Evolutionary conservation across 2,888 invertebrate genomes (phyloP).

Genomic region (Amphipyra tragopoginis): DNA sequence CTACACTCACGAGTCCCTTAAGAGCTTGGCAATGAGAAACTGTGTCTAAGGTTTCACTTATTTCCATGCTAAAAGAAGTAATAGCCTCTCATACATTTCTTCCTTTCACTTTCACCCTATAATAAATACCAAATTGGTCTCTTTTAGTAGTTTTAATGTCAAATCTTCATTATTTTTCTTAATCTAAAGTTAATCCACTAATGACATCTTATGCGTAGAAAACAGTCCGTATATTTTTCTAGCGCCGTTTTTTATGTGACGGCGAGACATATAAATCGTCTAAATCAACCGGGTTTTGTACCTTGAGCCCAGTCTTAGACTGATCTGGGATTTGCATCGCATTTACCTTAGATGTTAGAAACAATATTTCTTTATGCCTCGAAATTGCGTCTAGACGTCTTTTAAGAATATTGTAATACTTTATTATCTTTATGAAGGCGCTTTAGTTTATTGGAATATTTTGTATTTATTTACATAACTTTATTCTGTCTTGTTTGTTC

Average conservation of each 20-base stretch:
- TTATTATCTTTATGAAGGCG: conserved; percentile 2
- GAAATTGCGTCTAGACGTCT: conserved; percentile 7
- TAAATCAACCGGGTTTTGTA: conserved; percentile 17
- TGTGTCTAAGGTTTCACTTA: background rate
- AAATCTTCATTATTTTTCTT: background rate
- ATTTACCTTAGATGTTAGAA: conserved; percentile 10
- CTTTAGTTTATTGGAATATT: conserved; percentile 8
- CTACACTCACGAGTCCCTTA: background rate
- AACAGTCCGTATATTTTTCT: conserved; percentile 10
- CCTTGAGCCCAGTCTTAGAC: conserved; percentile 14
- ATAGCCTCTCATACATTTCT: no score
- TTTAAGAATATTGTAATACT: conserved; percentile 4
- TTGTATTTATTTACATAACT: conserved; percentile 3
- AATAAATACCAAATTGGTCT: background rate
- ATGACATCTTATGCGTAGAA: background rate
- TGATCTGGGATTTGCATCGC: conserved; percentile 39
- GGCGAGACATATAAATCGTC: conserved; percentile 16
- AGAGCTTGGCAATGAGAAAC: background rate
- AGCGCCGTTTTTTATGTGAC: conserved; percentile 1
- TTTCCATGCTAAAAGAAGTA: background rate
- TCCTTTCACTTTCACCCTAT: no score
- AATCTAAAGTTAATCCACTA: conserved; percentile 4
- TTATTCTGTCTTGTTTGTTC: background rate
- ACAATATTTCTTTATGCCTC: conserved; percentile 8
- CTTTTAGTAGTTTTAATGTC: background rate